phyloP scores from a whole-genome alignment of 1,140 invertebrate genomes.

The honey bee (Apis mellifera) region Amel_HAv3.1 CM009934.2:1994001-1994500 shows the following conservation, averaged over 20 bases:
- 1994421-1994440: neutral
- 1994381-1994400: no score
- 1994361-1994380: no score
- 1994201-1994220: no score
- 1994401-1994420: no score
- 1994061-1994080: neutral
- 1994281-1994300: neutral
- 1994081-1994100: neutral
- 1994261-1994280: neutral
- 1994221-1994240: no score
- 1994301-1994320: no score
- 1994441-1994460: neutral
- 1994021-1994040: slow-evolving; percentile 2
- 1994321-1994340: neutral
- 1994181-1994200: neutral
- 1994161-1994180: neutral
- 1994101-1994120: neutral
- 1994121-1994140: neutral
- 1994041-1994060: neutral
- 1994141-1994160: no score
- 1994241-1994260: no score
- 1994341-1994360: neutral
- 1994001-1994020: neutral
- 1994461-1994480: no score
- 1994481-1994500: no score